Evolutionary conservation across 2,797 vertebrate species (phyloP).

Genomic region (Buceros bicornis): DNA sequence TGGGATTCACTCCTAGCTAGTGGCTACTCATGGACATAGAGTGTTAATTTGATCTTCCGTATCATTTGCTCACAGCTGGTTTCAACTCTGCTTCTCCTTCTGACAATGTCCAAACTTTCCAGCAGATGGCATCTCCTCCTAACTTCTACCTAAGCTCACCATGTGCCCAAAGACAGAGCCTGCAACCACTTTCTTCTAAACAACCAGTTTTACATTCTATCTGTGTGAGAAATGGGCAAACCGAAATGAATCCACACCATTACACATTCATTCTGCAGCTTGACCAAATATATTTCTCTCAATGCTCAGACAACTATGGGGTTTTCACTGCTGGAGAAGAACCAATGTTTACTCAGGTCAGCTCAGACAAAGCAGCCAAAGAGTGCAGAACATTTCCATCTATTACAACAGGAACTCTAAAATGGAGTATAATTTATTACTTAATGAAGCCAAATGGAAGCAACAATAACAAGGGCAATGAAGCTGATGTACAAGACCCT

Average conservation of each 20-base stretch:
- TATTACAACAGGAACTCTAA: constrained; percentile 24
- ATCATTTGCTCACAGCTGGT: constrained; percentile 12
- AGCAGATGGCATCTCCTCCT: constrained; percentile 81
- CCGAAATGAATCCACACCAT: background rate
- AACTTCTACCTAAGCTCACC: constrained; percentile 58
- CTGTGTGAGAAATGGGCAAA: background rate
- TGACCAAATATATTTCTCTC: background rate
- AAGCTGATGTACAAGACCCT: background rate
- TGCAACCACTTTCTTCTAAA: background rate
- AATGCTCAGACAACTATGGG: background rate
- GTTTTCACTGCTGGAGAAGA: background rate
- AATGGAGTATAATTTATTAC: background rate
- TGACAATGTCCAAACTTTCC: constrained; percentile 60
- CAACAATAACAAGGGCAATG: background rate
- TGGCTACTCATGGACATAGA: background rate
- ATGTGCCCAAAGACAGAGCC: constrained; percentile 32
- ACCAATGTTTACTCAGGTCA: background rate
- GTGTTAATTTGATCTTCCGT: background rate
- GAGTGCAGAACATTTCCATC: constrained; percentile 6
- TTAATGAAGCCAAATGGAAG: background rate
- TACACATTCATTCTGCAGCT: background rate
- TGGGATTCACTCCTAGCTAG: background rate
- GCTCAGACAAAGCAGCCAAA: constrained; percentile 17
- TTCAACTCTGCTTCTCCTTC: background rate
- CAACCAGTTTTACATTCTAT: background rate